These are phyloP conservation scores for Zoanthus sansibaricus DNA, from an alignment of 92 coral and sea anemone species.

Conservation along the genomic window DNA sequence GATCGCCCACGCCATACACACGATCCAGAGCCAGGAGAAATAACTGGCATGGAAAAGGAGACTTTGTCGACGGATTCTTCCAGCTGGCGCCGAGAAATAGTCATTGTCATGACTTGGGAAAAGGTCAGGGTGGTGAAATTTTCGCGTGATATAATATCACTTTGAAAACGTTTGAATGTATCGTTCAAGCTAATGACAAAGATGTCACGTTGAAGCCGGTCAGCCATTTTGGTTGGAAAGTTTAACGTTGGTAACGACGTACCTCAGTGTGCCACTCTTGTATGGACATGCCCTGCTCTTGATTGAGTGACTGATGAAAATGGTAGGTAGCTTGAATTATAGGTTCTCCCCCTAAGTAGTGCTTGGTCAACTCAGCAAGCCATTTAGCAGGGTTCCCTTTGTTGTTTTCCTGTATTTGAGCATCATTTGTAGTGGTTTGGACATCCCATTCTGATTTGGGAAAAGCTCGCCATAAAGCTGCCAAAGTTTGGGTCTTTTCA, in stretches of 20 bases:
- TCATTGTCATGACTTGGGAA: too few species aligned
- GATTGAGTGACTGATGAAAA: conserved; percentile 58
- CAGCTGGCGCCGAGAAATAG: too few species aligned
- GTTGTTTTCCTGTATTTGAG: neutral
- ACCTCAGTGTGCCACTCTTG: conserved; percentile 68
- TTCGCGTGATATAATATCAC: too few species aligned
- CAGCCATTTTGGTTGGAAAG: conserved; percentile 53
- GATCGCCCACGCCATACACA: conserved; percentile 11
- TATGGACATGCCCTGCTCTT: conserved; percentile 72
- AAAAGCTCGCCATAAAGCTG: neutral
- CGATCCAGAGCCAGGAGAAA: neutral
- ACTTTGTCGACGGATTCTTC: too few species aligned
- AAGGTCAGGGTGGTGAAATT: too few species aligned
- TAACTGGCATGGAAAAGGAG: too few species aligned
- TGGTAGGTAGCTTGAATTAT: conserved; percentile 56
- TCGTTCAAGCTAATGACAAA: conserved; percentile 73
- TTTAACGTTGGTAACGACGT: conserved; percentile 64
- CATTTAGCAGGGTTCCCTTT: conserved; percentile 56
- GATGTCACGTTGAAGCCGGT: conserved; percentile 61
- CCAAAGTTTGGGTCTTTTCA: neutral
- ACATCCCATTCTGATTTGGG: conserved; percentile 7
- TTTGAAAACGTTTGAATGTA: conserved; percentile 9
- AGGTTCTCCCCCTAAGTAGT: conserved; percentile 61
- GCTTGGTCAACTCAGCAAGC: conserved; percentile 45
- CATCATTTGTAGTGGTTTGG: neutral